Evolutionary conservation across 2,888 invertebrate species (phyloP), one percentile per base, ranked within the genome.

Genomic region (Xiphydria camelus): DNA sequence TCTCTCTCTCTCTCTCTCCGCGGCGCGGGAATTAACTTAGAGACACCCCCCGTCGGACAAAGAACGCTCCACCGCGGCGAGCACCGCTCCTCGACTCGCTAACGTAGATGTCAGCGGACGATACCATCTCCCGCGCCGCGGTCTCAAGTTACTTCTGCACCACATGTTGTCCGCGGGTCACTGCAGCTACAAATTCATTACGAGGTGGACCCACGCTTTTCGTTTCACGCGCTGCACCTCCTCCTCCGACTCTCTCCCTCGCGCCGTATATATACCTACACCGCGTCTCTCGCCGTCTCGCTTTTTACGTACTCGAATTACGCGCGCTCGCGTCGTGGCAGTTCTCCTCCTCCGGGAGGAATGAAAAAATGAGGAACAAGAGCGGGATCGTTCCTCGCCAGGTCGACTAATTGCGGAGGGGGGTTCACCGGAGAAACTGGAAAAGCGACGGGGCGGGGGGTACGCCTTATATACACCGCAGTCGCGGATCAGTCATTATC

Each of bases 51-150:
- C n/a, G n/a, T n/a, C n/a, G n/a, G n/a, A n/a, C n/a, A n/a, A n/a
- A n/a, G n/a, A n/a, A n/a, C n/a, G n/a, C n/a, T n/a, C n/a, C n/a
- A n/a, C n/a, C n/a, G n/a, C n/a, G n/a, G n/a, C n/a, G n/a, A n/a
- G 29, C 29, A 6, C 10, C 6, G 29, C 45, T 41, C 59, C 56
- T 56, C 50, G 54, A 52, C 55, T 61, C 41, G 63, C 66, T 70
- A 68, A 70, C 66, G 61, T 57, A 66, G 69, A 68, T 66, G 68
- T 71, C 70, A 64, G 62, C 61, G 49, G 46, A 47, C n/a, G 70
- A 72, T 70, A 65, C 40, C 50, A 66, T 70, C 68, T 65, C 40
- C 44, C 15, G 25, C 31, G 53, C 51, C 44, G 56, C 53, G 51
- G 65, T 61, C 65, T 70, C 69, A 44, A 55, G 64, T 70, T 70